phyloP scores from a whole-genome alignment of 2,888 invertebrate genomes.

The Arctia plantaginis region DNA sequence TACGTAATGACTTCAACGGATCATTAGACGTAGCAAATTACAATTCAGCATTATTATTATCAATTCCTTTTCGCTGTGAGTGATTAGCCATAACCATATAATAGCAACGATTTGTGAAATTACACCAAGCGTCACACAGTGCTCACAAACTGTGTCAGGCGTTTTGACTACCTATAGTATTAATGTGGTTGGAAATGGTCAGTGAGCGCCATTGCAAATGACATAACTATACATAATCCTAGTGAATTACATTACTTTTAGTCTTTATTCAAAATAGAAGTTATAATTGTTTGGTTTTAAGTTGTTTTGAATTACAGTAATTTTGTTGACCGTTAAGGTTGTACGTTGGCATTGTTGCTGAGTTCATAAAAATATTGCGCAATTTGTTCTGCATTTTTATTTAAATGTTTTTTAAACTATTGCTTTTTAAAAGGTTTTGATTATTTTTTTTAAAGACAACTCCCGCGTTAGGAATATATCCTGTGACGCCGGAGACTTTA shows the following conservation, averaged over 20 bases:
- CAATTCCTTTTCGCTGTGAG: neutral
- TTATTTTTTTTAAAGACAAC: too few relatives aligned
- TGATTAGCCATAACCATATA: neutral
- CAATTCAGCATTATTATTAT: neutral
- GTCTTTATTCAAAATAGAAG: neutral
- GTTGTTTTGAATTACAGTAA: neutral
- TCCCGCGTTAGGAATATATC: too few relatives aligned
- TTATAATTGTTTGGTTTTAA: neutral
- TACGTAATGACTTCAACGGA: constrained; percentile 21
- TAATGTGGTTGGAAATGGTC: neutral
- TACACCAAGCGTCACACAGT: constrained; percentile 2
- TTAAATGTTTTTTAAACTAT: neutral
- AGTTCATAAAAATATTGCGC: neutral
- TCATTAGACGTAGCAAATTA: neutral
- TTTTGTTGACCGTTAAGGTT: too few relatives aligned
- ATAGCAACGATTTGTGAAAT: neutral
- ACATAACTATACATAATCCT: neutral
- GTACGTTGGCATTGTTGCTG: neutral
- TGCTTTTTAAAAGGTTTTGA: too few relatives aligned
- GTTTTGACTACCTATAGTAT: neutral
- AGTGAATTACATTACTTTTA: neutral
- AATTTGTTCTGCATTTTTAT: too few relatives aligned
- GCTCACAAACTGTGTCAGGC: neutral
- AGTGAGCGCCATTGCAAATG: neutral
- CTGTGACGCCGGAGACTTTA: too few relatives aligned